phyloP scores from a whole-genome alignment of 2,888 invertebrate genomes.

The Rotaria macrura region DNA sequence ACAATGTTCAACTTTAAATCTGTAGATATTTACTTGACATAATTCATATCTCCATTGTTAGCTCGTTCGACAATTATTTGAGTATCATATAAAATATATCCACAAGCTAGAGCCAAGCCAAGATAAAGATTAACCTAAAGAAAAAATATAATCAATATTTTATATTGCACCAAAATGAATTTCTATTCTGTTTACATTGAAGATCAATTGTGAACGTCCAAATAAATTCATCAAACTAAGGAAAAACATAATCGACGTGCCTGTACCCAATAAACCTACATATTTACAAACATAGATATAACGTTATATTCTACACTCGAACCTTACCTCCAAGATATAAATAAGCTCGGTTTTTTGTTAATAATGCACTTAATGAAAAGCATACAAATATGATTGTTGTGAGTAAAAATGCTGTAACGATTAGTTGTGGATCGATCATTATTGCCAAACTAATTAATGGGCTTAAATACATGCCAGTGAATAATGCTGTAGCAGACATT shows the following conservation, averaged over 20 bases:
- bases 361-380: constrained; percentile 74
- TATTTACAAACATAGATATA: neutral
- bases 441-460: constrained; percentile 22
- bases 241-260: constrained; percentile 67
- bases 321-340: constrained; percentile 69
- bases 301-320: neutral
- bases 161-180: neutral
- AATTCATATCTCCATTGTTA: constrained; percentile 78
- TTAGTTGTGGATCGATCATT: constrained; percentile 10
- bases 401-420: constrained; percentile 68
- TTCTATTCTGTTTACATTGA: constrained; percentile 56
- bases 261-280: constrained; percentile 63
- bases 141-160: too few relatives aligned
- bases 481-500: constrained; percentile 74
- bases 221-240: constrained; percentile 69
- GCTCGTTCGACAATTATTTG: constrained; percentile 86
- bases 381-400: constrained; percentile 79
- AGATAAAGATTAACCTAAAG: constrained; percentile 64
- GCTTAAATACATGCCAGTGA: constrained; percentile 56
- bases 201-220: constrained; percentile 68
- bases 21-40: constrained; percentile 57
- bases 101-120: constrained; percentile 80
- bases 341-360: constrained; percentile 71
- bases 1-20: too few relatives aligned
- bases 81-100: constrained; percentile 90